These are phyloP conservation scores for Teleogryllus oceanicus DNA, from an alignment of 2,888 invertebrate species.

Conservation along the genomic window DNA sequence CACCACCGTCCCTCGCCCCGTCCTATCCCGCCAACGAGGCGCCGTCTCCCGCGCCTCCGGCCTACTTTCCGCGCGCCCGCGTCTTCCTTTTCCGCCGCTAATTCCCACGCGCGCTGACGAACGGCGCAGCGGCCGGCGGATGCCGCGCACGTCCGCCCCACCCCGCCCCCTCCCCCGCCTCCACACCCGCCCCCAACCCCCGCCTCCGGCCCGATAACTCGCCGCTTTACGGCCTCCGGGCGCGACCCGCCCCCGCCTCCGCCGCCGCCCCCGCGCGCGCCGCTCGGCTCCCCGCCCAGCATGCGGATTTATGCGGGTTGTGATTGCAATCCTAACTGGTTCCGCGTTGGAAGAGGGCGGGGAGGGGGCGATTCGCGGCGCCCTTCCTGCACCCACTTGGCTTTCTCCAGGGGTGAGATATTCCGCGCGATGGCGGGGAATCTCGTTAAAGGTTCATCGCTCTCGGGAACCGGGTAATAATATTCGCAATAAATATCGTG, in stretches of 20 bases:
- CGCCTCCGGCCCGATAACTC: slow-evolving; percentile 3
- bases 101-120: slow-evolving; percentile 6
- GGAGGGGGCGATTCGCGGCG: background rate
- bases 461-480: too few species aligned
- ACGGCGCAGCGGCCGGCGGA: background rate
- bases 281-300: background rate
- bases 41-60: background rate
- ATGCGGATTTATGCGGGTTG: slow-evolving; percentile 3
- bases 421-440: background rate
- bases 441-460: background rate
- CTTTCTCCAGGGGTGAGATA: background rate
- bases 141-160: background rate
- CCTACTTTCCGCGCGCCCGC: background rate
- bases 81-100: background rate
- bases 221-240: background rate
- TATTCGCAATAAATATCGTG: too few species aligned
- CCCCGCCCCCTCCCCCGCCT: background rate
- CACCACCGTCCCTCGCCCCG: too few species aligned
- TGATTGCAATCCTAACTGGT: slow-evolving; percentile 18
- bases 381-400: too few species aligned
- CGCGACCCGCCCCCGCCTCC: background rate
- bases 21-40: background rate
- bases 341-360: background rate
- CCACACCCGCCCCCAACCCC: background rate
- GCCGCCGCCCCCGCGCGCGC: background rate